phyloP scores from a whole-genome alignment of 92 coral and sea anemone species.

The Phenganax subtilis region DNA sequence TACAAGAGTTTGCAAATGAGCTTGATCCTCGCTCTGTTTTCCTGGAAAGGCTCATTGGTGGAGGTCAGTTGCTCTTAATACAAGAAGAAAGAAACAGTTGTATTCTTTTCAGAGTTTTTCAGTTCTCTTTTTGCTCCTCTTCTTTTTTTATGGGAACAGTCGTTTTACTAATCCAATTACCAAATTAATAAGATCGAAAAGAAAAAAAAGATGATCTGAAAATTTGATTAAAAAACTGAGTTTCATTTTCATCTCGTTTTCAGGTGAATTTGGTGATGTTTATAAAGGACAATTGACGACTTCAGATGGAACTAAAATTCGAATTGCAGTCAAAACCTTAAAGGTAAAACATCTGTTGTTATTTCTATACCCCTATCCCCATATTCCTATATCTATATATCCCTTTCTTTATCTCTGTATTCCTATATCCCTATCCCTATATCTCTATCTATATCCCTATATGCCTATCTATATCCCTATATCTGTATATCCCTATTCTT shows the following conservation, averaged over 20 bases:
- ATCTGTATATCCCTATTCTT: not conserved
- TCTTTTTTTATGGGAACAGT: too few relatives aligned
- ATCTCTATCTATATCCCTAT: too few relatives aligned
- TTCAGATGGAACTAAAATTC: not conserved
- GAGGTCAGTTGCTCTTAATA: conserved; percentile 44
- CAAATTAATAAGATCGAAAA: not conserved
- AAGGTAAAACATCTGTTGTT: not conserved
- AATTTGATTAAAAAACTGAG: not conserved
- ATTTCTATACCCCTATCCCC: too few relatives aligned
- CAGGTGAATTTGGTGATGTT: conserved; percentile 43
- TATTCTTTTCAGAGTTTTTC: too few relatives aligned
- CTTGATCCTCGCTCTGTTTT: conserved; percentile 63
- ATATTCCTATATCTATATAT: too few relatives aligned
- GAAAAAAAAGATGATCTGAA: not conserved
- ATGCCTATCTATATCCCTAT: too few relatives aligned
- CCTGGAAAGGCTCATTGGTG: conserved; percentile 74
- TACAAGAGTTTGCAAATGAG: conserved; percentile 70
- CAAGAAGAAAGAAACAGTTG: not conserved
- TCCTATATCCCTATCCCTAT: too few relatives aligned
- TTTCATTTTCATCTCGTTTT: not conserved
- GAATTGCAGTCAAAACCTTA: conserved; percentile 29
- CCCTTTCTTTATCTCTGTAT: too few relatives aligned
- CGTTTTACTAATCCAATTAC: too few relatives aligned
- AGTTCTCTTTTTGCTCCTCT: too few relatives aligned
- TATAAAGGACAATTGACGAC: conserved; percentile 25